A percentile compares a stretch with the other conserved stretches of the same genome.
Evolutionary conservation across 2,888 invertebrate species (phyloP).

Genomic region (Hirtodrosophila histrioides): DNA sequence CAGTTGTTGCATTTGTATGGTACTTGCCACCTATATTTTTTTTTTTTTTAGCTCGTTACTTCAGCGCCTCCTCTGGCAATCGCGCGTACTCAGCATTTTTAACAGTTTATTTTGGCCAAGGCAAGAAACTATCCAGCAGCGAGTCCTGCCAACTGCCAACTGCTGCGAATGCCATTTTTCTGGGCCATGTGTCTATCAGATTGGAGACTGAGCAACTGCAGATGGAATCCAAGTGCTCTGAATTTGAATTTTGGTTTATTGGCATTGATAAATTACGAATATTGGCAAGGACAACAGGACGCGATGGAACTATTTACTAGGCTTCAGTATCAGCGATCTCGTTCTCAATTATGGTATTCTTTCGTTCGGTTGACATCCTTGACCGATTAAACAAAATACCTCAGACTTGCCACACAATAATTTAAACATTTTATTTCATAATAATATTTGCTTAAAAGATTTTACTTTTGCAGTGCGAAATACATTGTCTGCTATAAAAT

Average conservation of each 20-base stretch:
- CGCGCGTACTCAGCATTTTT: conserved; percentile 69
- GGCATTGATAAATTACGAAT: too few relatives aligned
- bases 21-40: conserved; percentile 37
- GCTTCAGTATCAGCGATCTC: conserved; percentile 2
- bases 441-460: too few relatives aligned
- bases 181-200: conserved; percentile 16
- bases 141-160: conserved; percentile 22
- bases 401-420: too few relatives aligned
- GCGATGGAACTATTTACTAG: too few relatives aligned
- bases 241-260: too few relatives aligned
- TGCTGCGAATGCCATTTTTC: conserved; percentile 32
- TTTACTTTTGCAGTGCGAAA: too few relatives aligned
- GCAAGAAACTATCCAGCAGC: conserved; percentile 46
- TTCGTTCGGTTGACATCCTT: too few relatives aligned
- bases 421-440: too few relatives aligned
- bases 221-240: background rate
- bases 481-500: too few relatives aligned
- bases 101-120: conserved; percentile 67
- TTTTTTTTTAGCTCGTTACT: conserved; percentile 2
- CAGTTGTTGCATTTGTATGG: conserved; percentile 67
- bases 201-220: background rate
- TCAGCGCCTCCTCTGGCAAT: conserved; percentile 22
- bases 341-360: background rate
- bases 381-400: too few relatives aligned
- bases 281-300: too few relatives aligned